phyloP scores from a whole-genome alignment of 2,113 vertebrate genomes.

The human region GRCh38 chr1:33951001-33951500 shows the following conservation, averaged over 20 bases:
- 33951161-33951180: not conserved
- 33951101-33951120: not conserved
- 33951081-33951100: not conserved
- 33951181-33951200: not conserved
- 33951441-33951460: not conserved
- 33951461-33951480: not conserved
- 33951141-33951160: not conserved
- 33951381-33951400: not conserved
- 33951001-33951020: not conserved
- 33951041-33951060: not conserved
- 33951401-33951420: not conserved
- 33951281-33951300: not conserved
- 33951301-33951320: not conserved
- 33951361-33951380: not conserved
- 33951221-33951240: not conserved
- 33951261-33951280: not conserved
- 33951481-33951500: not conserved
- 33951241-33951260: not conserved
- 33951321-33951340: accelerated
- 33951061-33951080: not conserved
- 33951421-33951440: not conserved
- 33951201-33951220: not conserved
- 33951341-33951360: accelerated
- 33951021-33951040: no score
- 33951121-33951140: not conserved